A percentile compares a stretch with the other conserved stretches of the same genome.
phyloP scores from a whole-genome alignment of 2,888 invertebrate species.

The Hecatera dysodea region DNA sequence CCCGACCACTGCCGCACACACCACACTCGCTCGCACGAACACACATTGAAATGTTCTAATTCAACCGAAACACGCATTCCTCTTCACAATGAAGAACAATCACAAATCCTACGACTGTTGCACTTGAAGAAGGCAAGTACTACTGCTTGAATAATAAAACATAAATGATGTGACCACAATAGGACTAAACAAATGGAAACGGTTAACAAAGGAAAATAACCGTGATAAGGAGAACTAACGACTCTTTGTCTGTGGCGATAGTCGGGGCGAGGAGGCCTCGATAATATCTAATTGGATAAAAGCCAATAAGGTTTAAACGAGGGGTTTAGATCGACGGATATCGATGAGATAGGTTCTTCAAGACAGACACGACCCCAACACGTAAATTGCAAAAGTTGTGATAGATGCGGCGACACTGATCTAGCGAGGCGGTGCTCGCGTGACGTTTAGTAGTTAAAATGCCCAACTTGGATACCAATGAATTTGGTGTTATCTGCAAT shows the following conservation, averaged over 20 bases:
- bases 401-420: slow-evolving; percentile 7
- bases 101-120: slow-evolving; percentile 12
- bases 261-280: slow-evolving; percentile 17
- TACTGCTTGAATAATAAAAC: slow-evolving; percentile 11
- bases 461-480: background rate
- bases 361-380: slow-evolving; percentile 2
- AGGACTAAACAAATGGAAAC: slow-evolving; percentile 53
- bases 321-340: slow-evolving; percentile 20
- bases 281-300: slow-evolving; percentile 48
- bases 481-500: slow-evolving; percentile 10
- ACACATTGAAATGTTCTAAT: slow-evolving; percentile 34
- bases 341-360: slow-evolving; percentile 2
- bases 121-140: slow-evolving; percentile 10
- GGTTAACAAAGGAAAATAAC: slow-evolving; percentile 63
- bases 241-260: slow-evolving; percentile 60
- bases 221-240: slow-evolving; percentile 62
- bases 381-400: slow-evolving; percentile 21
- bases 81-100: slow-evolving; percentile 21
- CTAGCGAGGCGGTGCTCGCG: slow-evolving; percentile 25
- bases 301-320: slow-evolving; percentile 28
- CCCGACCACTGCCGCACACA: slow-evolving; percentile 41
- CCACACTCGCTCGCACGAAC: slow-evolving; percentile 3
- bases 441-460: slow-evolving; percentile 20
- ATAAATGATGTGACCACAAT: slow-evolving; percentile 51
- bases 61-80: slow-evolving; percentile 38